Percentiles rank a stretch among this genome's conserved stretches.
Evolutionary conservation across 2,113 vertebrate genomes (phyloP).

Genomic region (Odontophorus gujanensis): DNA sequence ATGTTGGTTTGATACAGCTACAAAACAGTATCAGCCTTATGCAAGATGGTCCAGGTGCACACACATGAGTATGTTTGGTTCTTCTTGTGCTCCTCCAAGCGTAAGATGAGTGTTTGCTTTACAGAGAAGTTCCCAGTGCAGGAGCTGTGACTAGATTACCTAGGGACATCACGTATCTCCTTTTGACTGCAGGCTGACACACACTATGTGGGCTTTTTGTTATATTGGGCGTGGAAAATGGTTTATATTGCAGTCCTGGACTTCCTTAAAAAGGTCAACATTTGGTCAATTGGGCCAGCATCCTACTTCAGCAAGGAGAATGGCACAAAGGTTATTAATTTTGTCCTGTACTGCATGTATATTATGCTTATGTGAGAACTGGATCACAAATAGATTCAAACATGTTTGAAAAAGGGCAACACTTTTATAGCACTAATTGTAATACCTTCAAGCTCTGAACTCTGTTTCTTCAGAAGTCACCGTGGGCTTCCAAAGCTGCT

Average conservation of each 20-base stretch:
- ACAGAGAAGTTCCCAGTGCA: neutral
- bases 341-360: neutral
- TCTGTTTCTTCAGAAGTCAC: neutral
- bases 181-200: neutral
- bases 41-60: neutral
- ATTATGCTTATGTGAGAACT: fast-evolving
- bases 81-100: neutral
- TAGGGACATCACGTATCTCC: neutral
- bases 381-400: neutral
- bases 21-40: neutral
- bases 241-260: neutral
- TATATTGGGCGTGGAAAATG: neutral
- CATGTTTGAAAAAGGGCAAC: neutral
- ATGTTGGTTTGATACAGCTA: neutral
- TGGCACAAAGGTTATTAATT: neutral
- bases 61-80: neutral
- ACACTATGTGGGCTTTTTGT: neutral
- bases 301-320: neutral
- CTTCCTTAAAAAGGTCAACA: neutral
- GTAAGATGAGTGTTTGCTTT: neutral
- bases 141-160: neutral
- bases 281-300: neutral
- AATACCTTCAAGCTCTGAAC: neutral
- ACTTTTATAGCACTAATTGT: neutral
- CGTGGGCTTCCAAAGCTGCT: neutral